Percentiles rank a stretch among this genome's conserved stretches.
Evolutionary conservation across 1,140 invertebrate species (phyloP).

Genomic region (Anoplolepis gracilipes): DNA sequence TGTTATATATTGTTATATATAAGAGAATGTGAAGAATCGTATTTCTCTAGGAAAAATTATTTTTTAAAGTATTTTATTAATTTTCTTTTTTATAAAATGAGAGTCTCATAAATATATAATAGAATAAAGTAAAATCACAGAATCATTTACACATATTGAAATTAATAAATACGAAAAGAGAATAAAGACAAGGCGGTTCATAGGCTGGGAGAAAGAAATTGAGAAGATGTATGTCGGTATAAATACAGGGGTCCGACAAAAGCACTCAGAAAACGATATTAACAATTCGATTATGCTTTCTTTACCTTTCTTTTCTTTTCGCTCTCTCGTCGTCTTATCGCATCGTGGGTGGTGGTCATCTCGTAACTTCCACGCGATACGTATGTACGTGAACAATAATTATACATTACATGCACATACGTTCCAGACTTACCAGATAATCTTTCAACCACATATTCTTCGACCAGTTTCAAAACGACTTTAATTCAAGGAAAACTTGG

Average conservation of each 20-base stretch:
- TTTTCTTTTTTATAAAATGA: neutral
- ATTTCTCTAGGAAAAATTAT: neutral
- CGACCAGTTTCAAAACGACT: neutral
- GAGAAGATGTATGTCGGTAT: neutral
- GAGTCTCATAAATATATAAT: neutral
- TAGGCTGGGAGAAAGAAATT: constrained; percentile 6
- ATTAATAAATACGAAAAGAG: neutral
- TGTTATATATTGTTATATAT: too few relatives aligned
- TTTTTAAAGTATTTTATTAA: neutral
- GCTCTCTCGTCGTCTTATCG: neutral
- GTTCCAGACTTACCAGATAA: constrained; percentile 19
- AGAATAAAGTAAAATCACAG: neutral
- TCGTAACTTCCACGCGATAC: constrained; percentile 9
- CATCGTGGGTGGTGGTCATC: constrained; percentile 33
- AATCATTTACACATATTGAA: neutral
- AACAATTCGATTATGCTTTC: constrained; percentile 49
- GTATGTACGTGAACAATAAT: too few relatives aligned
- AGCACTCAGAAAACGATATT: constrained; percentile 28
- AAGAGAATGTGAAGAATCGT: too few relatives aligned
- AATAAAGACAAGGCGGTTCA: neutral
- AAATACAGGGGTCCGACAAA: neutral
- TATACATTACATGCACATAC: neutral
- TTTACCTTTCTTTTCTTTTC: constrained; percentile 12
- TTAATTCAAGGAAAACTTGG: neutral
- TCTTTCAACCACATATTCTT: constrained; percentile 27